Conservation (phyloP, 2,888 invertebrate species). For the Eupithecia vulgata region DNA sequence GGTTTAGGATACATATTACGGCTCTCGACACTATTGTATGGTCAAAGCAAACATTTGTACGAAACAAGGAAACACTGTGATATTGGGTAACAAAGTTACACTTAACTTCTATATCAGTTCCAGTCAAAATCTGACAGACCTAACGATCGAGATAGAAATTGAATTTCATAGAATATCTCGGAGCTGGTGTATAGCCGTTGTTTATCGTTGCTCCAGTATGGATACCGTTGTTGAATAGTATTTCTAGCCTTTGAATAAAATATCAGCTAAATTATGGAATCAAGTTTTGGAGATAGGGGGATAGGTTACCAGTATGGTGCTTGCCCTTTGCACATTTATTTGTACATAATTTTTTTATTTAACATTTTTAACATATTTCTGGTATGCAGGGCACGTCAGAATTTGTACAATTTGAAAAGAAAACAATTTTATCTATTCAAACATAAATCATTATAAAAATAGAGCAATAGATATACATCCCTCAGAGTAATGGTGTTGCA, state of each 20-base stretch:
- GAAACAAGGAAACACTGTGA: conserved; percentile 45
- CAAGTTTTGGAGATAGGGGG: too few relatives aligned
- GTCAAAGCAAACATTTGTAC: conserved; percentile 47
- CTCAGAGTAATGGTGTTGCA: too few relatives aligned
- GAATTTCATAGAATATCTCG: background rate
- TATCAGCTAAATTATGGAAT: background rate
- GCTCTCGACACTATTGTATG: conserved; percentile 44
- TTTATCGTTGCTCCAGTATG: background rate
- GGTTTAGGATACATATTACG: conserved; percentile 55
- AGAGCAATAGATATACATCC: too few relatives aligned
- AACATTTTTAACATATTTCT: too few relatives aligned
- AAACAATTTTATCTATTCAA: too few relatives aligned
- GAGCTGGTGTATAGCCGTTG: background rate
- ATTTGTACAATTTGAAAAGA: too few relatives aligned
- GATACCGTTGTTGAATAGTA: background rate
- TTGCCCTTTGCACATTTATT: too few relatives aligned
- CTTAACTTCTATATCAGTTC: conserved; percentile 4
- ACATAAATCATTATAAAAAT: too few relatives aligned
- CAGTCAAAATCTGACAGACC: background rate
- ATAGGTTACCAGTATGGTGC: too few relatives aligned
- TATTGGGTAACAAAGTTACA: conserved; percentile 14
- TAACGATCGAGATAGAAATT: background rate
- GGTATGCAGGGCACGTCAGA: too few relatives aligned
- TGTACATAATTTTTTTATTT: too few relatives aligned
- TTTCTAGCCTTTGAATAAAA: background rate